phyloP scores from a whole-genome alignment of 1,140 invertebrate species.

The Kradibia gibbosae region DNA sequence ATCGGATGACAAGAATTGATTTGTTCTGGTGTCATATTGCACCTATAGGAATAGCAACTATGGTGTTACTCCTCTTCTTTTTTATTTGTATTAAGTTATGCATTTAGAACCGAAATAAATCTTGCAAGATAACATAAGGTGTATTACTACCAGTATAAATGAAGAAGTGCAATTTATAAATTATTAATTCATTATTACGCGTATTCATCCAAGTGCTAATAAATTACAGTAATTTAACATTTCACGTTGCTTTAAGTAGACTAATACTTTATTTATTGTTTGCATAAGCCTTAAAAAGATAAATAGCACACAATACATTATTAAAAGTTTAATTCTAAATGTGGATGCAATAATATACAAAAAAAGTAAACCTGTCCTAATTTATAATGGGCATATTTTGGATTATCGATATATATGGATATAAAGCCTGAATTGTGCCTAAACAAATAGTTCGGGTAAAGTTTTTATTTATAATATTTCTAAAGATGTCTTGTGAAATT shows the following conservation, averaged over 20 bases:
- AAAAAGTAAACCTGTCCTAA: background rate
- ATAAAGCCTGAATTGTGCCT: no score
- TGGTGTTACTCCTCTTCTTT: slow-evolving; percentile 3
- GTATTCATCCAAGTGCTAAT: background rate
- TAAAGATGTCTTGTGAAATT: background rate
- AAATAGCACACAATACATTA: no score
- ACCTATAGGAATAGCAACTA: background rate
- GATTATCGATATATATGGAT: no score
- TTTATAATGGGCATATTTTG: no score
- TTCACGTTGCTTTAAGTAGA: no score
- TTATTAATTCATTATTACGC: background rate
- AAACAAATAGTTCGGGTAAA: no score
- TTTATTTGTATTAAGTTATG: background rate
- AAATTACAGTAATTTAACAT: no score
- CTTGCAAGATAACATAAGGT: background rate
- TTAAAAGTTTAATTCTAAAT: background rate
- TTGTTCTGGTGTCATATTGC: slow-evolving; percentile 37
- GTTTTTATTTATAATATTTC: no score
- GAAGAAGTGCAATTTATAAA: background rate
- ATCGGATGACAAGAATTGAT: slow-evolving; percentile 36
- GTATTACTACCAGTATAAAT: background rate
- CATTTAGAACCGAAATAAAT: slow-evolving; percentile 4
- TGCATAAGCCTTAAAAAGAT: no score
- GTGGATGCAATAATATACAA: background rate
- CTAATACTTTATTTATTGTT: no score